Evolutionary conservation across 2,113 vertebrate species (phyloP).

Genomic region (Rhinolophus ferrumequinum): DNA sequence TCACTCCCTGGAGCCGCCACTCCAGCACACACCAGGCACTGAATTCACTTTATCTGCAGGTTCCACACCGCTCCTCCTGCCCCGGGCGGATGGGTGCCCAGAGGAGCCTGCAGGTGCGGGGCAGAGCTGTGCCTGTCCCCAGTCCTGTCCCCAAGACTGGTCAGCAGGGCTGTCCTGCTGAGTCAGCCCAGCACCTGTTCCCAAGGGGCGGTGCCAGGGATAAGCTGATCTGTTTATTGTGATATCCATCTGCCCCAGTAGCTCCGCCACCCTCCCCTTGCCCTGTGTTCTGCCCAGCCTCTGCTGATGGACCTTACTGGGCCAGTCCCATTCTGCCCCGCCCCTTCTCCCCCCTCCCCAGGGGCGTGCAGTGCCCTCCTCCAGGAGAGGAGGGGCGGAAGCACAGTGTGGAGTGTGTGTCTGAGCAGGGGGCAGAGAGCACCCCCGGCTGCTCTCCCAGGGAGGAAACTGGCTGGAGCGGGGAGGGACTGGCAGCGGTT

Average conservation of each 20-base stretch:
- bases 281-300: background rate
- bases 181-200: background rate
- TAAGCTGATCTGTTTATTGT: background rate
- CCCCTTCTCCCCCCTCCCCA: background rate
- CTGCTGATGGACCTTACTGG: background rate
- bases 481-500: background rate
- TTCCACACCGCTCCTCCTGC: background rate
- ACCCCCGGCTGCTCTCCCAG: background rate
- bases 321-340: background rate
- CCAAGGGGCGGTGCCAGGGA: background rate
- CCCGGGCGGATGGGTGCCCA: background rate
- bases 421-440: background rate
- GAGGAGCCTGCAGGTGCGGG: background rate
- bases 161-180: background rate
- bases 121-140: background rate
- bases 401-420: background rate
- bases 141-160: no score
- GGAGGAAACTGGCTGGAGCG: background rate
- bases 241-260: background rate
- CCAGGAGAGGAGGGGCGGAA: background rate
- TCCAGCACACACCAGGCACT: slow-evolving; percentile 28
- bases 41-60: slow-evolving; percentile 57
- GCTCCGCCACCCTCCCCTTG: background rate
- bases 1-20: background rate
- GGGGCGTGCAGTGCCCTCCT: background rate